Evolutionary conservation across 2,797 vertebrate species (phyloP), one percentile per base, ranked within the genome.

Genomic region (Sarcophilus harrisii): DNA sequence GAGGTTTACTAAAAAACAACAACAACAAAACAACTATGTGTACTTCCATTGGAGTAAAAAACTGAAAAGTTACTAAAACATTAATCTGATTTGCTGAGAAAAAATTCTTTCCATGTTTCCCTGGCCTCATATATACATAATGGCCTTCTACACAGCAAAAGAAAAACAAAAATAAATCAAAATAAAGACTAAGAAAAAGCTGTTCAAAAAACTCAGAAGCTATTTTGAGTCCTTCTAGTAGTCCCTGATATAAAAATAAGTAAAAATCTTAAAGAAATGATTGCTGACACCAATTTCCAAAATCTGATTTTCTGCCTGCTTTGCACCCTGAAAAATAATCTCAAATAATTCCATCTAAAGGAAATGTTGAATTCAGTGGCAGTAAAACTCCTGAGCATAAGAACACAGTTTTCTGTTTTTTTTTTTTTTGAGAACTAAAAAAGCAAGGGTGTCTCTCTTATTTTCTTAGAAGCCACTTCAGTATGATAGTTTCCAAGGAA

Each of bases 401-500:
- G 10, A 81, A 24, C 6, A 9, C 1, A 24, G 1, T 49, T 96
- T 38, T 73, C 3, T 32, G 0, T 60, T 66, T 66, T 30, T 66
- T 49, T 93, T 1, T 38, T 38, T 52, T 92, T 92, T 91, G 91
- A 96, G n/a, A 32, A 55, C 45, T 66, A 91, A 96, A 91, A 81
- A 81, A 38, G 16, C 66, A 38, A 92, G 14, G 21, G 57, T 28
- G 0, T 62, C 58, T 66, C 92, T 24, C 92, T 95, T 58, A 60
- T 18, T 92, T 95, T 93, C 49, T 93, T 94, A 59, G 92, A 92
- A 94, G 90, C 2, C 58, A 21, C 30, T 94, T 92, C 92, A 94
- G 55, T 58, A 60, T 32, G n/a, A 92, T 27, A 49, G 38, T 95
- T 95, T 96, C 93, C 94, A 93, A n/a, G 54, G 91, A 94, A 92